phyloP scores from a whole-genome alignment of 2,888 invertebrate genomes.

The Coelogynopora nodosa region DNA sequence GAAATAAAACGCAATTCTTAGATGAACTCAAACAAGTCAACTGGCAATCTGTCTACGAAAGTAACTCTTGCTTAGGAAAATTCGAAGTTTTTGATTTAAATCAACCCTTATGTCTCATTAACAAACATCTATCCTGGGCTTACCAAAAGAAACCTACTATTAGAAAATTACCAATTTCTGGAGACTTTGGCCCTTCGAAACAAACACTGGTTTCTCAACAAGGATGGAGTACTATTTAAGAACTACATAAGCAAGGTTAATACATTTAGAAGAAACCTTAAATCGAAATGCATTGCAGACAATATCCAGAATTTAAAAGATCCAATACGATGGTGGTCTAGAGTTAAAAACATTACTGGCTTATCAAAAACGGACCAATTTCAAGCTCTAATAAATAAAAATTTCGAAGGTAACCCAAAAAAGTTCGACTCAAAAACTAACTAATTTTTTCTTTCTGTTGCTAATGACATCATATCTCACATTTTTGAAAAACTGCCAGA shows the following conservation, averaged over 20 bases:
- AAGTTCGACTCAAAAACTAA: background rate
- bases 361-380: background rate
- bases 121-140: background rate
- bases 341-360: background rate
- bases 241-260: background rate
- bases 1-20: background rate
- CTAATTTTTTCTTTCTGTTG: background rate
- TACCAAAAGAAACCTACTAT: background rate
- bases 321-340: background rate
- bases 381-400: background rate
- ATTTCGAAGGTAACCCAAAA: background rate
- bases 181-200: background rate
- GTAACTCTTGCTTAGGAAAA: background rate
- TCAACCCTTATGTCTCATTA: background rate
- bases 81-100: background rate
- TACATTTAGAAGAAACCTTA: background rate
- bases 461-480: background rate
- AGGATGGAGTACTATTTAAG: background rate
- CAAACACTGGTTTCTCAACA: background rate
- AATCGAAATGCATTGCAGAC: background rate
- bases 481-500: no score
- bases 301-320: background rate
- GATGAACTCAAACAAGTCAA: background rate
- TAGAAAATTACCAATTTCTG: background rate
- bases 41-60: background rate